phyloP scores from a whole-genome alignment of 2,113 vertebrate species.

The Talpa occidentalis region DNA sequence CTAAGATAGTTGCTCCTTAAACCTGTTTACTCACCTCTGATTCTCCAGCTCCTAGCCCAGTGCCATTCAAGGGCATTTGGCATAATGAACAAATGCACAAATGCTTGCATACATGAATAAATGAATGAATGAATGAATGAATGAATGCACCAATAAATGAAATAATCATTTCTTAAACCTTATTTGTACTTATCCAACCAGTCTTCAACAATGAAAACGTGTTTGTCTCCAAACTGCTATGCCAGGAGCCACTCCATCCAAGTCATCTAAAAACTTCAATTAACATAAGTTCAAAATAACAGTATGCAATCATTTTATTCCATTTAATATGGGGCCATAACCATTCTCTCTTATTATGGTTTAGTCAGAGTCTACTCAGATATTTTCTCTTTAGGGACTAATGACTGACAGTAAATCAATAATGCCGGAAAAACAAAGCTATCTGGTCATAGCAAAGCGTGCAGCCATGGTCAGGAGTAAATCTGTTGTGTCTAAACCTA shows the following conservation, averaged over 20 bases:
- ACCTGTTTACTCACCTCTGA: neutral
- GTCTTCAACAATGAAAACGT: neutral
- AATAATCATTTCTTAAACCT: neutral
- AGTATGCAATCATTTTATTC: slow-evolving; percentile 43
- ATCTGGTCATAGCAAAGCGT: slow-evolving; percentile 46
- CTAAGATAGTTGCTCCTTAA: neutral
- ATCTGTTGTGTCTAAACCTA: slow-evolving; percentile 44
- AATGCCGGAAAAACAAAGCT: slow-evolving; percentile 54
- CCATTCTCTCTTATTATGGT: slow-evolving; percentile 28
- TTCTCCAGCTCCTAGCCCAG: neutral
- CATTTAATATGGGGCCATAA: neutral
- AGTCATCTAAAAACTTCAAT: slow-evolving; percentile 5
- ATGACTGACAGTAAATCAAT: slow-evolving; percentile 76
- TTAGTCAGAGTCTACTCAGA: slow-evolving; percentile 50
- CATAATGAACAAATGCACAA: neutral
- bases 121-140: neutral
- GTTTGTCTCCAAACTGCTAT: neutral
- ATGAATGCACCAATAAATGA: neutral
- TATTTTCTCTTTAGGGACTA: slow-evolving; percentile 68
- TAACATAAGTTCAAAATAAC: slow-evolving; percentile 26
- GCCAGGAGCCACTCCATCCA: neutral
- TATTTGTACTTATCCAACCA: slow-evolving; percentile 28
- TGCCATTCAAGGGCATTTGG: neutral
- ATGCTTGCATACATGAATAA: neutral
- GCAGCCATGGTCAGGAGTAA: slow-evolving; percentile 2